A percentile compares a stretch with the other conserved stretches of the same genome.
Conservation (phyloP, 2,888 invertebrate species). For the Amphipoea lucens region DNA sequence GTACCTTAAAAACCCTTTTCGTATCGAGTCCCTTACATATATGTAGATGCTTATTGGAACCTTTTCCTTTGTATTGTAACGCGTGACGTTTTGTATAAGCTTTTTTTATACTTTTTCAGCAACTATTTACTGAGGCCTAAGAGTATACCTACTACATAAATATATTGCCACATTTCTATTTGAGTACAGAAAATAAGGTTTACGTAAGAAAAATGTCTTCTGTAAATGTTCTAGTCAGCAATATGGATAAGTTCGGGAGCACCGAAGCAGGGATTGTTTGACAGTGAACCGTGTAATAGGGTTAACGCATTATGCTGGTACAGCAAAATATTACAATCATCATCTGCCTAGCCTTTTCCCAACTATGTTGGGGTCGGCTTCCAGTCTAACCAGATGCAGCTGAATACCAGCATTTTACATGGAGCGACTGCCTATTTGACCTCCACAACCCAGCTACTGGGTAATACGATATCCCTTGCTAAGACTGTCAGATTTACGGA, state of each 20-base stretch:
- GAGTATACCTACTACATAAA: constrained; percentile 68
- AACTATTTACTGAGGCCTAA: constrained; percentile 72
- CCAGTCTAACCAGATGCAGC: too few relatives aligned
- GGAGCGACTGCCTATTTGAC: too few relatives aligned
- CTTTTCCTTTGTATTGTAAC: constrained; percentile 79
- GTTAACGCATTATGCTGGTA: constrained; percentile 26
- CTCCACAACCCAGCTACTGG: too few relatives aligned
- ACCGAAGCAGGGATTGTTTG: constrained; percentile 34
- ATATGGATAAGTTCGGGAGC: constrained; percentile 24
- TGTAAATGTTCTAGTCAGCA: constrained; percentile 50
- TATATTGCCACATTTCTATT: constrained; percentile 68
- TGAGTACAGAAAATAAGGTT: constrained; percentile 62
- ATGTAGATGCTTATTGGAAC: constrained; percentile 81
- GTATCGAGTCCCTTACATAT: constrained; percentile 76
- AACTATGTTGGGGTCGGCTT: too few relatives aligned
- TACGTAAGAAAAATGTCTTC: constrained; percentile 56
- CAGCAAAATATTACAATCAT: constrained; percentile 25
- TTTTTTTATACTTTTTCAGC: constrained; percentile 76
- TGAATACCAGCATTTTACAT: too few relatives aligned
- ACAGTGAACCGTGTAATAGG: constrained; percentile 49
- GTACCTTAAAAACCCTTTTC: constrained; percentile 83
- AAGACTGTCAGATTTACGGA: too few relatives aligned
- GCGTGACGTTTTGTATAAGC: constrained; percentile 79
- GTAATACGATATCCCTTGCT: too few relatives aligned
- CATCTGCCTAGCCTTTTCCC: too few relatives aligned